Conservation (phyloP, 1,140 invertebrate genomes). For the Anastrepha ludens region DNA sequence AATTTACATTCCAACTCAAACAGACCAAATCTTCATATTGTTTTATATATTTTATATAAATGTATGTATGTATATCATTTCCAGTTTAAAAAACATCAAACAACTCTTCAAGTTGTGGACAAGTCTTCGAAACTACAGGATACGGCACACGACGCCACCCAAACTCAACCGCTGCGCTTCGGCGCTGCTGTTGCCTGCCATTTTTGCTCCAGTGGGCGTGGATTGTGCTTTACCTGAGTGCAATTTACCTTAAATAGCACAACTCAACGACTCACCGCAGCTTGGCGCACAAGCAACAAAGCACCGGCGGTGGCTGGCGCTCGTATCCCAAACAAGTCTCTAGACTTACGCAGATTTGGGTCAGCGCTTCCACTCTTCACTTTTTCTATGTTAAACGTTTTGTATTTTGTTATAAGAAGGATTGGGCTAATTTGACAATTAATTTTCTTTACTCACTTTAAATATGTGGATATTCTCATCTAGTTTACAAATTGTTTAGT, state of each 20-base stretch:
- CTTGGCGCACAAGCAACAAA: neutral
- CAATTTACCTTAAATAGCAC: slow-evolving; percentile 49
- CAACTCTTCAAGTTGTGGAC: neutral
- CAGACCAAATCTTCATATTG: neutral
- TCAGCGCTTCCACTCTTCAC: neutral
- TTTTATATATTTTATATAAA: neutral
- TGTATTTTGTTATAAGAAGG: slow-evolving; percentile 4
- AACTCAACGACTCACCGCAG: slow-evolving; percentile 3
- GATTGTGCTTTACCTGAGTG: slow-evolving; percentile 45
- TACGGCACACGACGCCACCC: too few relatives aligned
- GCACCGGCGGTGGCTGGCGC: neutral
- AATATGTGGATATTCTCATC: neutral
- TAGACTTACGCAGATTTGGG: neutral
- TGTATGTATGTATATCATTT: neutral
- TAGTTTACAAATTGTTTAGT: neutral
- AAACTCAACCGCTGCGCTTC: neutral
- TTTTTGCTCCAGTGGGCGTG: neutral
- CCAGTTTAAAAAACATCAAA: neutral
- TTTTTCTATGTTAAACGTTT: slow-evolving; percentile 18
- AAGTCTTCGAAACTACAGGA: too few relatives aligned
- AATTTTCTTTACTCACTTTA: neutral
- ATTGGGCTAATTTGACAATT: slow-evolving; percentile 48
- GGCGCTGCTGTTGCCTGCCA: neutral
- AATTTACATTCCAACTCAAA: slow-evolving; percentile 45
- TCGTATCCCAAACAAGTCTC: neutral